Evolutionary conservation across 2,888 invertebrate genomes (phyloP), one percentile per base, ranked within the genome.

Genomic region (Apamea crenata): DNA sequence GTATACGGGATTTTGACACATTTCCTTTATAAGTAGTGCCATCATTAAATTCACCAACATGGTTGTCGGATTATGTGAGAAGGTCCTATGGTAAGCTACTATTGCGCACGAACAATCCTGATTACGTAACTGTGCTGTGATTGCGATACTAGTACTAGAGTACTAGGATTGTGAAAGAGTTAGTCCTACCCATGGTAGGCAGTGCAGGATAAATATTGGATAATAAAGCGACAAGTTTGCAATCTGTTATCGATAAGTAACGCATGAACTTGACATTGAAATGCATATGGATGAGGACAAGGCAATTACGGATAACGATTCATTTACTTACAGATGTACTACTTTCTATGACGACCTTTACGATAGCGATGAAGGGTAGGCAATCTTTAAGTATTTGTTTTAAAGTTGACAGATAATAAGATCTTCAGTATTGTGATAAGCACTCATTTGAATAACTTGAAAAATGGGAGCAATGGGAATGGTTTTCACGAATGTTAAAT

Each of bases 91-190:
- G 32, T 44, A 73, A 65, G 32, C 29, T 40, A 36, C n/a, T 36
- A 44, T 16, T 63, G 67, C 53, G 0, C 32, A 66, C 7, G 4
- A 53, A 66, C 70, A 67, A 81, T 82, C 66, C 61, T 67, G 21
- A 44, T 83, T 61, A 71, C n/a, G 47, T 56, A 56, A 71, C 25
- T 68, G 16, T 25, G 18, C 12, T 40, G 12, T 56, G 36, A 53
- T 71, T 77, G 36, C 40, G 7, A 67, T 56, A 61, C 29, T 50
- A 77, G 61, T 53, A 61, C 29, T 67, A 36, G n/a, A 50, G 5
- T 47, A 53, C 14, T 3, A 10, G 18, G 25, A n/a, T 77, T 83
- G 70, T 53, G 83, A 82, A 82, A 77, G 56, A 63, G 14, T 69
- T 40, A 21, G 44, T 47, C 36, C 36, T 56, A 72, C 14, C 53